Percentiles rank a stretch among this genome's conserved stretches.
Conservation (phyloP, 1,140 invertebrate genomes). For the Philotrypesis tridentata region DNA sequence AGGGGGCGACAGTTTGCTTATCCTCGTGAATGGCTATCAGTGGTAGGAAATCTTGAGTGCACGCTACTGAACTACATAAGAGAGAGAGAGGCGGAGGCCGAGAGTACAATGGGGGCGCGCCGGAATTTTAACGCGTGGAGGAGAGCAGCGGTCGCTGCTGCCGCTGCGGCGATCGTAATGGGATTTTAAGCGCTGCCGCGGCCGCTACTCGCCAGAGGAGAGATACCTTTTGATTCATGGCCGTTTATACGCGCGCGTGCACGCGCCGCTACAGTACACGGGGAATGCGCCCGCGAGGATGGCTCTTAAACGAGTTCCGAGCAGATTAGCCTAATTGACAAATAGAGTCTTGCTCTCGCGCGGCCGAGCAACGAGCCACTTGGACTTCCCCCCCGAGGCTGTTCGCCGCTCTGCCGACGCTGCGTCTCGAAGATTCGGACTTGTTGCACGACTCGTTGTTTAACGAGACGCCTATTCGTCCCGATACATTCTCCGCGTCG, state of each 20-base stretch:
- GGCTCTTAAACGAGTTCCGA: slow-evolving; percentile 29
- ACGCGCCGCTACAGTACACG: neutral
- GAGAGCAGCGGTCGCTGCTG: neutral
- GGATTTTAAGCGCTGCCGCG: neutral
- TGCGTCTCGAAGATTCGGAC: neutral
- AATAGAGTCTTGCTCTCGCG: slow-evolving; percentile 11
- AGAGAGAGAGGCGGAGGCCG: no score
- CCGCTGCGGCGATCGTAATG: slow-evolving; percentile 12
- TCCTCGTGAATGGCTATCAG: neutral
- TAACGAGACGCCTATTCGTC: no score
- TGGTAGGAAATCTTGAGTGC: neutral
- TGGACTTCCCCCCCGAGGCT: neutral
- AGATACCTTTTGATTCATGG: slow-evolving; percentile 31
- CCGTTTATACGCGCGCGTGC: slow-evolving; percentile 2
- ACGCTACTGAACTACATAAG: neutral
- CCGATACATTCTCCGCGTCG: no score
- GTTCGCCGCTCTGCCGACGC: neutral
- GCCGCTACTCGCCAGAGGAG: slow-evolving; percentile 3
- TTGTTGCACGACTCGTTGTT: neutral
- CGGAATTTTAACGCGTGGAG: slow-evolving; percentile 16
- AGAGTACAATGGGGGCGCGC: neutral
- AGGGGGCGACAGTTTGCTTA: no score
- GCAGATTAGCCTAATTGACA: slow-evolving; percentile 35
- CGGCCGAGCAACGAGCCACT: neutral
- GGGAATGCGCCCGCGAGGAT: neutral